Percentiles rank a stretch among this genome's conserved stretches.
Conservation (phyloP, 2,113 vertebrate genomes). For the Phylloscopus trochiloides region DNA sequence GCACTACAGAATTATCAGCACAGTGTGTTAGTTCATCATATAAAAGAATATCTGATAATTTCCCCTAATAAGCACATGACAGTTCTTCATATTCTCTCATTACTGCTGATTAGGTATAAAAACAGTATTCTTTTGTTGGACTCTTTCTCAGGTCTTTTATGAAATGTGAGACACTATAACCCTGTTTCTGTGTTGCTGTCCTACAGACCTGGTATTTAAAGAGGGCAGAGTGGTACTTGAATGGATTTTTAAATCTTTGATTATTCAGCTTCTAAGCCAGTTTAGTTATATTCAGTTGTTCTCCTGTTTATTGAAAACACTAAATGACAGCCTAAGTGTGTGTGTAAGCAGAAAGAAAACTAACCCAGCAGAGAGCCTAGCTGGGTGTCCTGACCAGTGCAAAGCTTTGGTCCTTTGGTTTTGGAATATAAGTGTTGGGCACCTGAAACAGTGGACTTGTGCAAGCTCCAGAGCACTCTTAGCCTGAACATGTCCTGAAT, state of each 20-base stretch:
- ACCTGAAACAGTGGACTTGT: neutral
- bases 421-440: neutral
- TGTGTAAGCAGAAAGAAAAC: neutral
- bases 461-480: neutral
- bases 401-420: neutral
- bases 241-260: neutral
- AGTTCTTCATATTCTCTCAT: constrained; percentile 78
- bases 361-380: neutral
- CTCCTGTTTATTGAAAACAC: neutral
- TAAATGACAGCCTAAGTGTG: neutral
- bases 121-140: constrained; percentile 67
- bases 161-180: constrained; percentile 29
- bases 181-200: neutral
- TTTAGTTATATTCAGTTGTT: neutral
- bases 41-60: constrained; percentile 79
- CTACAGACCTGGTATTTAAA: constrained; percentile 2
- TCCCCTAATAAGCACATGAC: constrained; percentile 78
- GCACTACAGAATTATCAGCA: constrained; percentile 79
- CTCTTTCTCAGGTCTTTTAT: constrained; percentile 29
- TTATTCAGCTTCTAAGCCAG: neutral
- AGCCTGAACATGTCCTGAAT: neutral
- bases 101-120: constrained; percentile 73
- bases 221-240: constrained; percentile 18
- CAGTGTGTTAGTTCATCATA: constrained; percentile 73
- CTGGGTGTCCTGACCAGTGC: neutral